Base-by-base conservation (phyloP, 2,113 vertebrate species). In the Esox niger region DNA sequence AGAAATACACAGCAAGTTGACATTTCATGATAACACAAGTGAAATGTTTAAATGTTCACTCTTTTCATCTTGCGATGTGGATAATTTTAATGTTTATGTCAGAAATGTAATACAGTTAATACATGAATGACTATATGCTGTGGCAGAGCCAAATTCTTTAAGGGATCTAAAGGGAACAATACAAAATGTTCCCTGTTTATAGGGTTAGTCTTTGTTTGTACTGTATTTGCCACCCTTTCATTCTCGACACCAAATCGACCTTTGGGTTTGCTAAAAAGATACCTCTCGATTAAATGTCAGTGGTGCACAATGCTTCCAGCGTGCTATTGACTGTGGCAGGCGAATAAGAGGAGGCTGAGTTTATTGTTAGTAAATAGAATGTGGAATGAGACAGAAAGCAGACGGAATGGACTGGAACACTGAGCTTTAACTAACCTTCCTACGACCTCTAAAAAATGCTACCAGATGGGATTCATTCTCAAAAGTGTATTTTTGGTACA, bases 381-480 rank as follows among this genome's bases (percentile, higher is more conserved):
- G 33, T 35, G 55, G 67, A 70, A 62, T n/a, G 20, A 49, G 62
- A 56, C 55, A 49, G 67, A 54, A 35, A 26, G 7, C 46, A 33
- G 64, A 67, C 31, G 49, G 76, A 70, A 49, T 63, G 65, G 61
- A 58, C 46, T 61, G 31, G 60, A 61, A 63, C 35, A 27, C 57
- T 52, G 43, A 55, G 64, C 71, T 60, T 67, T 70, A 62, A 69
- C 62, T 11, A 74, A 78, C 76, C 67, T 66, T 64, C 62, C 52
- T 21, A 32, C 49, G 59, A 54, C 64, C 68, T 30, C 54, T 65
- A 56, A 63, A 62, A 69, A 64, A 26, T 68, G 6, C 55, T 55
- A 69, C 49, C 60, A 62, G 64, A 68, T 56, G 52, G 67, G 43
- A 54, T 60, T 70, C 58, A 65, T 67, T 70, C 38, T 62, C 66